Conservation (phyloP, 2,797 vertebrate species). For the Phrynocephalus vlangalii region DNA sequence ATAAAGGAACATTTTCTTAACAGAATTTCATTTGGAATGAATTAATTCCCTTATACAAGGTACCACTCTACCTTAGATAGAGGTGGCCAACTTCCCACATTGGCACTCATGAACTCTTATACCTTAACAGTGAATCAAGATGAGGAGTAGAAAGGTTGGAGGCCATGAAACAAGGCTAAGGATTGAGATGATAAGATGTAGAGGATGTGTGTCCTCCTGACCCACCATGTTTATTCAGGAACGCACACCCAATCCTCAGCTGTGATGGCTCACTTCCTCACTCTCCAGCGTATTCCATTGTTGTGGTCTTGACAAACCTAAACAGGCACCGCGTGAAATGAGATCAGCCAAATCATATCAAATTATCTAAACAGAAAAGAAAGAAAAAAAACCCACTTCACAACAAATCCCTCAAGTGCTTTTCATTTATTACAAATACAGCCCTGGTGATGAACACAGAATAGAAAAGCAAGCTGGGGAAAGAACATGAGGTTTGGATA, state of each 20-base stretch:
- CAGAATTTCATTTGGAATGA: too few relatives aligned
- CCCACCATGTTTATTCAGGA: slow-evolving; percentile 12
- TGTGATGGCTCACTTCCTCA: slow-evolving; percentile 59
- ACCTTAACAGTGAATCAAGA: background rate
- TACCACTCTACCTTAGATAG: too few relatives aligned
- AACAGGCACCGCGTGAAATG: slow-evolving; percentile 67
- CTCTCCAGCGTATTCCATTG: slow-evolving; percentile 46
- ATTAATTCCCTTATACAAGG: too few relatives aligned
- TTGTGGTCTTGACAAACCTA: slow-evolving; percentile 69
- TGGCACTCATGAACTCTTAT: background rate
- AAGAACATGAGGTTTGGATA: slow-evolving; percentile 10
- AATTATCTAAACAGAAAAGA: slow-evolving; percentile 56
- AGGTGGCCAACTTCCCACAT: too few relatives aligned
- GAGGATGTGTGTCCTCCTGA: background rate
- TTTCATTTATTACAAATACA: slow-evolving; percentile 58
- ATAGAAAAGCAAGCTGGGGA: slow-evolving; percentile 43
- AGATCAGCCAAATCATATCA: slow-evolving; percentile 67
- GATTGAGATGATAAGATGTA: slow-evolving; percentile 17
- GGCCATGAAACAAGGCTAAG: background rate
- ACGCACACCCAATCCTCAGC: slow-evolving; percentile 37
- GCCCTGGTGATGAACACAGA: slow-evolving; percentile 49
- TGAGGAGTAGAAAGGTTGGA: slow-evolving; percentile 7
- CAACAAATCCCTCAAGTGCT: slow-evolving; percentile 49
- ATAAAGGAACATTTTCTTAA: too few relatives aligned
- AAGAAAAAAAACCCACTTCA: slow-evolving; percentile 26